Evolutionary conservation across 2,888 invertebrate species (phyloP).

Genomic region (Aleiodes testaceus): DNA sequence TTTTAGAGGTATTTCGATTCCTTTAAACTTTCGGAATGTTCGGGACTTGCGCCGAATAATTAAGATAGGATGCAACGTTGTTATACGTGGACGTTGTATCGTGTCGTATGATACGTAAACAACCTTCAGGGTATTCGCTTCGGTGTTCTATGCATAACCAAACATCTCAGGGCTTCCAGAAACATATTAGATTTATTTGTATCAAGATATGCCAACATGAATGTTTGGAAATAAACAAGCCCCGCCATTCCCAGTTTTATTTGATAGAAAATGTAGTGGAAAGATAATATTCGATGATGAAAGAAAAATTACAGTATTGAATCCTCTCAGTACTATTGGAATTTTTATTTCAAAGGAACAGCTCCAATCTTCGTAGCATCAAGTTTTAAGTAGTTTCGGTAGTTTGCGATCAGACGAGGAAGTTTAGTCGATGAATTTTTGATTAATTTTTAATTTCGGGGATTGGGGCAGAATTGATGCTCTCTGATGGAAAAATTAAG

Average conservation of each 20-base stretch:
- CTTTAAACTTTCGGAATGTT: not conserved
- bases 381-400: constrained; percentile 24
- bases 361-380: not conserved
- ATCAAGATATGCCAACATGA: constrained; percentile 5
- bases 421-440: constrained; percentile 16
- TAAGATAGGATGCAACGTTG: constrained; percentile 21
- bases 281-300: no score
- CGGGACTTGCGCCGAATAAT: not conserved
- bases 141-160: constrained; percentile 30
- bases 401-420: not conserved
- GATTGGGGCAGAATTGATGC: no score
- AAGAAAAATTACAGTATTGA: not conserved
- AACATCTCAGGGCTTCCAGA: constrained; percentile 13
- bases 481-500: no score
- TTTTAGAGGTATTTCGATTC: not conserved
- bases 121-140: constrained; percentile 7
- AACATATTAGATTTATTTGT: constrained; percentile 17
- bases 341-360: not conserved
- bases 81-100: constrained; percentile 19
- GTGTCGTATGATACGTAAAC: constrained; percentile 32
- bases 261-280: not conserved
- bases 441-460: not conserved
- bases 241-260: not conserved
- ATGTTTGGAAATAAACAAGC: constrained; percentile 9
- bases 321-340: not conserved